A percentile compares a stretch with the other conserved stretches of the same genome.
Conservation (phyloP, 2,797 vertebrate genomes). For the Darevskia mixta region DNA sequence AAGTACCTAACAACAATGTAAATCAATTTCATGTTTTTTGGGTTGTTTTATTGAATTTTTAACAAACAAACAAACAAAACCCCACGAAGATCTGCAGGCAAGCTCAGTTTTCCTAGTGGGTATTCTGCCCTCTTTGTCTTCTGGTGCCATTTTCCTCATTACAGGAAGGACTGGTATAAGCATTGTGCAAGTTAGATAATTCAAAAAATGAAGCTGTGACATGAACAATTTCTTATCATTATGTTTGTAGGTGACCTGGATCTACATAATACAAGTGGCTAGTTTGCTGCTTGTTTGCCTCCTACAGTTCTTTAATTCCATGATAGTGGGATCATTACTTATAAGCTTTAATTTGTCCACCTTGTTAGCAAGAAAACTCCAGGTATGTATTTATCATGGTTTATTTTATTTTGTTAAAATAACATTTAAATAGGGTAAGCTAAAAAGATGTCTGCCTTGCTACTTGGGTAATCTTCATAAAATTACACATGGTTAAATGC, state of each 20-base stretch:
- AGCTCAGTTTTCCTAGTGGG: background rate
- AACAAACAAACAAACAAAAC: background rate
- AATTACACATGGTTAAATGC: background rate
- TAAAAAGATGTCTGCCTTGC: constrained; percentile 23
- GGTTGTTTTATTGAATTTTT: background rate
- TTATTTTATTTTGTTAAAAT: constrained; percentile 21
- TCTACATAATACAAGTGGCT: constrained; percentile 88
- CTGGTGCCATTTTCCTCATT: background rate
- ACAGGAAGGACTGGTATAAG: background rate
- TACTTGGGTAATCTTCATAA: background rate
- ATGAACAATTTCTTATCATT: constrained; percentile 31
- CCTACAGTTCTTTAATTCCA: constrained; percentile 97
- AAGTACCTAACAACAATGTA: background rate
- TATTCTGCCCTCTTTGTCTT: background rate
- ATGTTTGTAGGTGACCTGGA: constrained; percentile 83
- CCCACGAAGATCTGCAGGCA: background rate
- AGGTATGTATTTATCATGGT: constrained; percentile 80
- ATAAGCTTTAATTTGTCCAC: constrained; percentile 93
- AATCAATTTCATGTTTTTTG: background rate
- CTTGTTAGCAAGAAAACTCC: constrained; percentile 87
- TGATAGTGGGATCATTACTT: constrained; percentile 94
- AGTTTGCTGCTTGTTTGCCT: constrained; percentile 90
- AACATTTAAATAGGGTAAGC: background rate
- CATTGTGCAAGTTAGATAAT: background rate
- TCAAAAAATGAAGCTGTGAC: constrained; percentile 26